Base-by-base conservation (phyloP, 2,113 vertebrate genomes). In the Pleuronectes platessa region DNA sequence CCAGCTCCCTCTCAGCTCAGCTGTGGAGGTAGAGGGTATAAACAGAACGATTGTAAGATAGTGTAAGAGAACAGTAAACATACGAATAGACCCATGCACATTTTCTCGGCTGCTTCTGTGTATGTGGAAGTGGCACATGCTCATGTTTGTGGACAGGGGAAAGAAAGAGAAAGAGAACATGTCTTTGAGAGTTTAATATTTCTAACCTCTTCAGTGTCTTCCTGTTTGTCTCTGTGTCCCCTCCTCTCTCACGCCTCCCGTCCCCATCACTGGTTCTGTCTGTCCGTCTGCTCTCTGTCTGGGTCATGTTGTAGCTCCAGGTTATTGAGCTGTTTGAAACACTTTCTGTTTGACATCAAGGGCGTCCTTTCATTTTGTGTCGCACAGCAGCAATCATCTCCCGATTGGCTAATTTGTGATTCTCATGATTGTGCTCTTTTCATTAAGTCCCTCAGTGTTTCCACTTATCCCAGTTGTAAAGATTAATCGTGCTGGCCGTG, bases 321-420 rank as follows among this genome's bases (percentile, higher is more conserved):
- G 55, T 70, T 70, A 64, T 37, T 66, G 68, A 56, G 55, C 68
- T 40, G 74, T 78, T 54, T 74, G 55, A 64, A 86, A 35, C 69
- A 75, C 77, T 68, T 80, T 62, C 31, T 8, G 47, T 74, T 59
- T 77, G 68, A 85, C 42, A 54, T 86, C 37, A 76, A 76, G 74
- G 75, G 24, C 31, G 6, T 7, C 31, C 31, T 31, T 31, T 7
- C 31, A 31, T 31, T 31, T 31, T 31, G 6, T 31, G 31, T 31
- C 31, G 31, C 31, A 31, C 31, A 31, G 31, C 66, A 2, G 58
- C 63, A 81, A 71, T 76, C 42, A 37, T 77, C 62, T 23, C 21
- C 51, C 77, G 72, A 90, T 78, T 61, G 64, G 55, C 61, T 54
- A 53, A 71, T 86, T 78, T 79, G 69, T 83, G 76, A 78, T 31